A percentile compares a stretch with the other conserved stretches of the same genome.
These are phyloP conservation scores for Xestia xanthographa DNA, from an alignment of 2,888 invertebrate species.

Conservation along the genomic window DNA sequence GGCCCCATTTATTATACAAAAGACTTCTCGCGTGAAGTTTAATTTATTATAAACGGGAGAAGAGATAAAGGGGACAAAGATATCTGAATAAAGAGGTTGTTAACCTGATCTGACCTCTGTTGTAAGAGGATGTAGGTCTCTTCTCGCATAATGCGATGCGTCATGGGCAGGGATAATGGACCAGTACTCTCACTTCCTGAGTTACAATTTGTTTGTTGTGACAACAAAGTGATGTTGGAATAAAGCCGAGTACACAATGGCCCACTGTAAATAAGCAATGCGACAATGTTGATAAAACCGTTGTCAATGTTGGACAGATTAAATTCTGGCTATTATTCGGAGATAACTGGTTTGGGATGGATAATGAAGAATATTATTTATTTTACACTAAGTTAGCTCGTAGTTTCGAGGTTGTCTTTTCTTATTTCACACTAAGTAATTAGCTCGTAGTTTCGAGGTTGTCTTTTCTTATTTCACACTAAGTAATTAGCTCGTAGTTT, in stretches of 20 bases:
- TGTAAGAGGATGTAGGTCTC: conserved; percentile 22
- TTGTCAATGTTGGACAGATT: background rate
- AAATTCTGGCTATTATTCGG: background rate
- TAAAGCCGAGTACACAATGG: conserved; percentile 35
- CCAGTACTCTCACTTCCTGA: conserved; percentile 57
- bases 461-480: no score
- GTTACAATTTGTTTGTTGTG: conserved; percentile 46
- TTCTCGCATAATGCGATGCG: conserved; percentile 32
- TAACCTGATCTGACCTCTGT: conserved; percentile 38
- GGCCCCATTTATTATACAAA: conserved; percentile 25
- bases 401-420: background rate
- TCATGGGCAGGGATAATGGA: conserved; percentile 48
- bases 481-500: no score
- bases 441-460: no score
- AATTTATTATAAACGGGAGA: conserved; percentile 39
- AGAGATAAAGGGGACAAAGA: conserved; percentile 42
- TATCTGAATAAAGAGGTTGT: conserved; percentile 41
- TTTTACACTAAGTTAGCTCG: background rate
- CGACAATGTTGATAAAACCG: background rate
- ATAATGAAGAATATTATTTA: background rate
- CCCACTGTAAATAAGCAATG: conserved; percentile 18
- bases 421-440: no score
- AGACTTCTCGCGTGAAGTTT: conserved; percentile 44
- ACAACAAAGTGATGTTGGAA: conserved; percentile 47
- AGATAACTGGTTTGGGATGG: background rate